phyloP scores from a whole-genome alignment of 2,888 invertebrate genomes.

The Platypus cylindrus region DNA sequence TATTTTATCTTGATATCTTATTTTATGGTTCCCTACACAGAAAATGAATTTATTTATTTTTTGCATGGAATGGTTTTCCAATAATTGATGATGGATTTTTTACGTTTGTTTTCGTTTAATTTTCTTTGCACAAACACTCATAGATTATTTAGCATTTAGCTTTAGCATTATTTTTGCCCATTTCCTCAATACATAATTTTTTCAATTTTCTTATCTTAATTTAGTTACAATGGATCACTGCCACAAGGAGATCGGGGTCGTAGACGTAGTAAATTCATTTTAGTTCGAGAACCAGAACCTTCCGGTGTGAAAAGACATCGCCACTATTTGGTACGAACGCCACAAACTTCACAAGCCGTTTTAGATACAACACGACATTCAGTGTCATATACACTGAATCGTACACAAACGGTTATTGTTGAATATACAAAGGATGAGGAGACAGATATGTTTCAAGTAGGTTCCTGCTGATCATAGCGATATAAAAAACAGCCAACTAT shows the following conservation, averaged over 20 bases:
- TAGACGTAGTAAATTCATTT: slow-evolving; percentile 85
- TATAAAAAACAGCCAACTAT: too few species aligned
- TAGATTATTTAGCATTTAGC: background rate
- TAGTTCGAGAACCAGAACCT: slow-evolving; percentile 69
- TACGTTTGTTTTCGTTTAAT: too few species aligned
- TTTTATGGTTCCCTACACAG: too few species aligned
- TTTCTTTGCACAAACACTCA: background rate
- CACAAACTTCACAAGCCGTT: slow-evolving; percentile 89
- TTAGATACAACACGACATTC: slow-evolving; percentile 89
- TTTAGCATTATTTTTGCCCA: background rate
- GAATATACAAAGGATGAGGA: slow-evolving; percentile 92
- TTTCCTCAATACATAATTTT: background rate
- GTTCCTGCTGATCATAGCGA: too few species aligned
- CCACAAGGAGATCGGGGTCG: slow-evolving; percentile 89
- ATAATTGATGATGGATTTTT: too few species aligned
- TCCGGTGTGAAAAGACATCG: slow-evolving; percentile 91
- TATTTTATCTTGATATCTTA: too few species aligned
- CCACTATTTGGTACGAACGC: slow-evolving; percentile 92
- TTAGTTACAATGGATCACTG: slow-evolving; percentile 81
- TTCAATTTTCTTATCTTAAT: slow-evolving; percentile 18
- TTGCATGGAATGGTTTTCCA: too few species aligned
- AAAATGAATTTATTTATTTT: too few species aligned
- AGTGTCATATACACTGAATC: slow-evolving; percentile 91
- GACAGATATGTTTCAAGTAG: slow-evolving; percentile 98
- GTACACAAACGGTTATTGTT: slow-evolving; percentile 95